Conservation (phyloP, 1,140 invertebrate species). For the Episyrphus balteatus region DNA sequence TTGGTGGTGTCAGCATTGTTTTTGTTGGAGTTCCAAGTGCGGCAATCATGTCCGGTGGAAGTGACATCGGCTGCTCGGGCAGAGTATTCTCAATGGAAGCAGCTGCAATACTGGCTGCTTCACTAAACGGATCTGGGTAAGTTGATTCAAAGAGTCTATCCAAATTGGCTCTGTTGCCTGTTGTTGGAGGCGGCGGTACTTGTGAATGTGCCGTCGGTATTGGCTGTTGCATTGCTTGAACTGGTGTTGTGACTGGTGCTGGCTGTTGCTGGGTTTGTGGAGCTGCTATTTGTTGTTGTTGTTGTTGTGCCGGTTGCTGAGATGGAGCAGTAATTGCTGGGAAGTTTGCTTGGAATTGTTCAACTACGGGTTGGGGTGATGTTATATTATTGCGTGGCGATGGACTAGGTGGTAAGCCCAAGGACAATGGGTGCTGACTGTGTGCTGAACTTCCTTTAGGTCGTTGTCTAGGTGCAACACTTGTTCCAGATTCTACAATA, state of each 20-base stretch:
- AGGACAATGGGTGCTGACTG: conserved; percentile 37
- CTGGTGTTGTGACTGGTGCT: conserved; percentile 9
- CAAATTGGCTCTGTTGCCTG: conserved; percentile 8
- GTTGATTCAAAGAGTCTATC: conserved; percentile 40
- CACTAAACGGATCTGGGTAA: conserved; percentile 51
- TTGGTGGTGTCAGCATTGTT: conserved; percentile 32
- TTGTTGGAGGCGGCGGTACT: conserved; percentile 2
- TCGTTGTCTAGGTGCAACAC: conserved; percentile 72
- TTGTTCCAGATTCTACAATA: conserved; percentile 53
- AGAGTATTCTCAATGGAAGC: no score
- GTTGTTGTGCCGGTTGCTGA: conserved; percentile 16
- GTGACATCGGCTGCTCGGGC: not conserved
- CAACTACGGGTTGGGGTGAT: conserved; percentile 30
- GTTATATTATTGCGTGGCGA: conserved; percentile 32
- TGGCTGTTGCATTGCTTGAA: not conserved
- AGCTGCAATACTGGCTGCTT: conserved; percentile 24
- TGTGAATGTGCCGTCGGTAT: conserved; percentile 18
- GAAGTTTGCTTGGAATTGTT: conserved; percentile 36
- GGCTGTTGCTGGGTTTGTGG: conserved; percentile 12
- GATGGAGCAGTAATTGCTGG: conserved; percentile 26
- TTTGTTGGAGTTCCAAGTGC: conserved; percentile 34
- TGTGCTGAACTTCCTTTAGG: conserved; percentile 53
- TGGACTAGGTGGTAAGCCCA: conserved; percentile 41
- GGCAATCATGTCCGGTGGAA: conserved; percentile 3
- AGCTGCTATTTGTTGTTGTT: conserved; percentile 2